These are phyloP conservation scores for Drosophila subobscura DNA, from an alignment of 1,140 invertebrate genomes.

Conservation along the genomic window DNA sequence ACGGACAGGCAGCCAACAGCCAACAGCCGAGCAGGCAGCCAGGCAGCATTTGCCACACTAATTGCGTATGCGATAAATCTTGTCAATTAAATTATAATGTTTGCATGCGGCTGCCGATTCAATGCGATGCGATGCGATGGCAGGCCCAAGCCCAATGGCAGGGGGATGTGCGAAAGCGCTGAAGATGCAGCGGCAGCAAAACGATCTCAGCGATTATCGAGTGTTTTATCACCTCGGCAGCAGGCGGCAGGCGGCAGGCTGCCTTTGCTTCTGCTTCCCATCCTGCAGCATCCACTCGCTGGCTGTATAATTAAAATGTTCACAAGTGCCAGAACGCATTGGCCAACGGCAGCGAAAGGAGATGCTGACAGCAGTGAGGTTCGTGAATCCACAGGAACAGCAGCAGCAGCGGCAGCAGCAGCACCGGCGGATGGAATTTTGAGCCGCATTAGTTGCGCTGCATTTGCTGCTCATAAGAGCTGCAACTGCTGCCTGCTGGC, in stretches of 20 bases:
- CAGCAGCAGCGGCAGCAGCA: slow-evolving; percentile 18
- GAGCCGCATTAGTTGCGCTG: slow-evolving; percentile 79
- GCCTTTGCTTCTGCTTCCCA: not conserved
- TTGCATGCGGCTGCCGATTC: slow-evolving; percentile 61
- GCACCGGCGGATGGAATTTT: slow-evolving; percentile 65
- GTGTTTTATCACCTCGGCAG: slow-evolving; percentile 78
- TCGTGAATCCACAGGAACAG: no score
- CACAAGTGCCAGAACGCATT: slow-evolving; percentile 79
- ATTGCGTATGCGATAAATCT: slow-evolving; percentile 83
- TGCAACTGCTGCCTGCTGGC: slow-evolving; percentile 48
- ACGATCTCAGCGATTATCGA: slow-evolving; percentile 81
- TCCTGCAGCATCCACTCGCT: not conserved
- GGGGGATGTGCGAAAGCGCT: slow-evolving; percentile 49
- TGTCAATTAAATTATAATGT: slow-evolving; percentile 83
- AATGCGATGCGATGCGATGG: slow-evolving; percentile 44
- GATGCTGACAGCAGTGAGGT: slow-evolving; percentile 52
- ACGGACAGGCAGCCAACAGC: slow-evolving; percentile 20
- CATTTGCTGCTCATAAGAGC: slow-evolving; percentile 78
- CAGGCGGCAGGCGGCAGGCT: not conserved
- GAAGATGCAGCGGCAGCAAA: slow-evolving; percentile 74
- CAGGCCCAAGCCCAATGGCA: no score
- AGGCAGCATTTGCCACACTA: slow-evolving; percentile 73
- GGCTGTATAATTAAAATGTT: slow-evolving; percentile 79
- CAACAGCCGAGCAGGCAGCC: slow-evolving; percentile 33
- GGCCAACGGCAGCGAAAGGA: slow-evolving; percentile 40